Evolutionary conservation across 2,797 vertebrate genomes (phyloP), one percentile per base, ranked within the genome.

Genomic region (Sebastes steindachneri): DNA sequence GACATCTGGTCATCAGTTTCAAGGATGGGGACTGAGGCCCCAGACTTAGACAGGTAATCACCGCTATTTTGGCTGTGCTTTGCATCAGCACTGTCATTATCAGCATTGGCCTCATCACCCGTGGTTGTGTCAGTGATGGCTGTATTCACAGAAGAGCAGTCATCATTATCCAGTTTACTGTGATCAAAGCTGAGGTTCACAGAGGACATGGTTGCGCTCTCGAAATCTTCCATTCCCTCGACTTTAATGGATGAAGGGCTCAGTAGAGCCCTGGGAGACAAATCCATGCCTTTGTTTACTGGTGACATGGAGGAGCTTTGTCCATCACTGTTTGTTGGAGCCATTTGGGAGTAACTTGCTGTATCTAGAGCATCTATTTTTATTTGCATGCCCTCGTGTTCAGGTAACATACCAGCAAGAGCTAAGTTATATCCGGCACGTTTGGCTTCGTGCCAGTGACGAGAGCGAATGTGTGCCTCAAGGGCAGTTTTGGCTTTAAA

Each of bases 401-500:
- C 99, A 59, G 98, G 94, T 35, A 99, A 94, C 96, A 99, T 97
- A 4, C 97, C 97, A 74, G 97, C 95, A 67, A 99, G 94, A 1
- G 97, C 93, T 86, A 99, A 92, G 95, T 97, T 99, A 91, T 99
- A 99, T 41, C 99, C 99, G 66, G 99, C 98, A 88, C 98, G 96
- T 94, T 99, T 99, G 77, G 99, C 99, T 91, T 99, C 99, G 3
- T 99, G 99, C 99, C 99, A 99, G 88, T 99, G 99, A 64, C 99
- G 97, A 85, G 98, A 99, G 73, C 99, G 97, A 92, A 99, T 99
- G 73, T 99, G 99, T 79, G 99, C 99, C 92, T 99, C 99, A 0
- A 99, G 96, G 69, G 98, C 99, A 5, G 99, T 99, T 95, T 99
- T 99, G 73, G 99, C 99, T 94, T 99, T 99, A 77, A 99, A 99